Base-by-base conservation (phyloP, 2,797 vertebrate genomes). In the Cetoscarus ocellatus region DNA sequence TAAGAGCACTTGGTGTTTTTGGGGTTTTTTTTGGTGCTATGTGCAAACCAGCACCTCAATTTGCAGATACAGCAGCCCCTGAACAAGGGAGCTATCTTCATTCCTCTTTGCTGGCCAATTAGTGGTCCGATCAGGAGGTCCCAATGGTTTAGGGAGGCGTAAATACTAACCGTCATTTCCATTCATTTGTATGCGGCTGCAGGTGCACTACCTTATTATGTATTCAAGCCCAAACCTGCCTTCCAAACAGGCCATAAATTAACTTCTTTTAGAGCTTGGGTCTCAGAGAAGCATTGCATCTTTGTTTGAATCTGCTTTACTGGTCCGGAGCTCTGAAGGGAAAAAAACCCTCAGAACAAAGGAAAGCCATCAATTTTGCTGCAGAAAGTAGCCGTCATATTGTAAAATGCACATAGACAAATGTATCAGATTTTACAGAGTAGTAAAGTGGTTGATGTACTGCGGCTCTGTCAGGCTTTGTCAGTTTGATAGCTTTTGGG, bases 211-310 rank as follows among this genome's bases (percentile, higher is more conserved):
- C 67, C 88, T 91, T 77, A 93, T 94, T 93, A 93, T 76, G 88
- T 73, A 95, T 95, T 93, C 94, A 92, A 78, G 86, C 86, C 88
- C 84, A 75, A 93, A 93, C 91, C 91, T 91, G 86, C 90, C 84
- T 92, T 87, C 88, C 88, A 91, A 94, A 93, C 85, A 89, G 90
- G 86, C 92, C 91, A 94, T 95, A 94, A 94, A 94, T 94, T 94
- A 95, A 91, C 91, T 93, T 93, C 91, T 92, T 90, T 91, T 92
- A 89, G 91, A 84, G 88, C 88, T 86, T 73, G 45, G 34, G 86
- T 67, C 83, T 73, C 82, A 49, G 83, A 88, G 87, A 91, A 92
- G 83, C 92, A 89, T 86, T 90, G 89, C 82, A 84, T 92, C 89
- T 92, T 90, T 88, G 87, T 90, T 88, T 85, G 83, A 83, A 79